Evolutionary conservation across 2,113 vertebrate genomes (phyloP), one percentile per base, ranked within the genome.

Genomic region (Peromyscus californicus): DNA sequence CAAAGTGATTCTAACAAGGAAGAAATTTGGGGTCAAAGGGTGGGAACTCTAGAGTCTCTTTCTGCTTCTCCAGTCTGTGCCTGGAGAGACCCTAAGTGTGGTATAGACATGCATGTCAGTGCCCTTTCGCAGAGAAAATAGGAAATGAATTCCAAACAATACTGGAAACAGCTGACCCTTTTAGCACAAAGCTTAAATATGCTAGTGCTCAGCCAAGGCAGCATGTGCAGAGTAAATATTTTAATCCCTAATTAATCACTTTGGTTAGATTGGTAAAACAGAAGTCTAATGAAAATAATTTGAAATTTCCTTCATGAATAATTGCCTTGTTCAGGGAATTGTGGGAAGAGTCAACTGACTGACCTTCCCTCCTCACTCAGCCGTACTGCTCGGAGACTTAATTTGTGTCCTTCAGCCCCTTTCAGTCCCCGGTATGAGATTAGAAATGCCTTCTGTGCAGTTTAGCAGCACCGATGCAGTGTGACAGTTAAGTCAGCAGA

Each of bases 231-330:
- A 99, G 99, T 99, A 99, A 99, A 99, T 99, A 99, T 99, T 99
- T 99, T 99, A 99, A 99, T 99, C 99, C 99, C 98, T 99, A 99
- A 99, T 99, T 99, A 99, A 99, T 99, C 98, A 99, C 99, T 99
- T 99, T 99, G 99, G 98, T 99, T 99, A 99, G 99, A 99, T 99
- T 99, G 99, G 98, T 99, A 99, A 99, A 99, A 99, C 99, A 99
- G 98, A 99, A 99, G 98, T 99, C 99, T 99, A 99, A 99, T 99
- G 98, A 99, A 99, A 99, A 99, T 99, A 98, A 99, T 99, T 98
- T 99, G 98, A 99, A 99, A 99, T 99, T 99, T 99, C 98, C 98
- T 99, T 98, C 98, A 98, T 99, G 99, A 99, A 99, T 99, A 99
- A 99, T 99, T 99, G 98, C 99, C 98, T 98, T 99, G 99, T 99